Percentiles rank a stretch among this genome's conserved stretches.
Conservation (phyloP, 1,140 invertebrate species). For the Octopus bimaculoides region DNA sequence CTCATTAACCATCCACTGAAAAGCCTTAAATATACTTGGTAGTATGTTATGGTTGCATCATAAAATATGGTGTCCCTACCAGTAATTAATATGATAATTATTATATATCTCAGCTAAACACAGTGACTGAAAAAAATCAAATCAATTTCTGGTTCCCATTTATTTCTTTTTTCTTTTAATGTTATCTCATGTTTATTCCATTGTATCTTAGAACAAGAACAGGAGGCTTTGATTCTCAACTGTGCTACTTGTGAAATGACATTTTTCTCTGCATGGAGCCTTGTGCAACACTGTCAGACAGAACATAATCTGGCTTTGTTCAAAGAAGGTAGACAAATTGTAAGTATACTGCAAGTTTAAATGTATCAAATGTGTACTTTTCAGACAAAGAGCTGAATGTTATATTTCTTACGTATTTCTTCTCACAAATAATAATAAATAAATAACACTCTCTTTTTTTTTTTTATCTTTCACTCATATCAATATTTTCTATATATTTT, state of each 20-base stretch:
- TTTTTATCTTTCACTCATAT: background rate
- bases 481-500: background rate
- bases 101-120: too few relatives aligned
- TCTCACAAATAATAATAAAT: background rate
- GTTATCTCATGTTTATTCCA: background rate
- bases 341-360: background rate
- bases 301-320: slow-evolving; percentile 39
- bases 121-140: too few relatives aligned
- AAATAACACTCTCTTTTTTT: background rate
- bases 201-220: background rate
- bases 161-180: too few relatives aligned
- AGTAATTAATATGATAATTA: too few relatives aligned
- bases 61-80: too few relatives aligned
- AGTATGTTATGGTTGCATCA: too few relatives aligned
- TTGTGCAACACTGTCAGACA: slow-evolving; percentile 37
- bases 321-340: slow-evolving; percentile 18
- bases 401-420: background rate
- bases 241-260: slow-evolving; percentile 36
- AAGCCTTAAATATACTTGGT: too few relatives aligned
- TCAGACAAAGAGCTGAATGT: background rate
- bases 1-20: too few relatives aligned
- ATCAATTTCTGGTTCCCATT: too few relatives aligned
- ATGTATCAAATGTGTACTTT: background rate
- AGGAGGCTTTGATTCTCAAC: background rate
- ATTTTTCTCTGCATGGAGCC: slow-evolving; percentile 34